Evolutionary conservation across 2,797 vertebrate species (phyloP), one percentile per base, ranked within the genome.

Genomic region (Oophaga sylvatica): DNA sequence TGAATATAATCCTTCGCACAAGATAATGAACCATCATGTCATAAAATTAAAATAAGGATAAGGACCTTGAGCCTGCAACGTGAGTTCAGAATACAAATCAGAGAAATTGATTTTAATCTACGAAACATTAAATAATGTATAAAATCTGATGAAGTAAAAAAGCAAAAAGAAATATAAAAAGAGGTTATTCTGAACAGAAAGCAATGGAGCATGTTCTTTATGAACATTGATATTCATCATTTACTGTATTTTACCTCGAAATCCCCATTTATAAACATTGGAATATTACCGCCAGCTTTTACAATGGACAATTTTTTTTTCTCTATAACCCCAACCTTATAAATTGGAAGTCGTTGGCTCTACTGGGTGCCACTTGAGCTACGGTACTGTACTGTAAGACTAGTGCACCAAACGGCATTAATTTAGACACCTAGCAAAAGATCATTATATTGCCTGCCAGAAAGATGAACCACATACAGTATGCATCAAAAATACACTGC

Each of bases 21-120:
- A 70, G 77, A 80, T 80, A 79, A 86, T 86, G 77, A 86, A 82
- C 26, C 11, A 17, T 82, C 45, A 56, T 53, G 53, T 83, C 56
- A 71, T 35, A 70, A 53, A 71, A 83, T 83, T 57, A 22, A 48
- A 76, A 71, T 31, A 48, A 83, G 57, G 22, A 26, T 17, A 71
- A 5, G 11, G 45, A 68, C n/a, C 41, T 56, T 56, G 63, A 35
- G n/a, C n/a, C n/a, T 2, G 45, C 20, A 17, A 4, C 48, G 2
- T 26, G 31, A 84, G 15, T 35, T 12, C 41, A 78, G 41, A 29
- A 76, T 83, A 60, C 11, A 20, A 17, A 60, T 13, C 56, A 35
- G 73, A 22, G 12, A 53, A n/a, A 76, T 71, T 70, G 26, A 45
- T 76, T 81, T 65, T n/a, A 56, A 68, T 82, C 41, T 26, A 31